Base-by-base conservation (phyloP, 1,140 invertebrate species). In the Drosophila serrata region DNA sequence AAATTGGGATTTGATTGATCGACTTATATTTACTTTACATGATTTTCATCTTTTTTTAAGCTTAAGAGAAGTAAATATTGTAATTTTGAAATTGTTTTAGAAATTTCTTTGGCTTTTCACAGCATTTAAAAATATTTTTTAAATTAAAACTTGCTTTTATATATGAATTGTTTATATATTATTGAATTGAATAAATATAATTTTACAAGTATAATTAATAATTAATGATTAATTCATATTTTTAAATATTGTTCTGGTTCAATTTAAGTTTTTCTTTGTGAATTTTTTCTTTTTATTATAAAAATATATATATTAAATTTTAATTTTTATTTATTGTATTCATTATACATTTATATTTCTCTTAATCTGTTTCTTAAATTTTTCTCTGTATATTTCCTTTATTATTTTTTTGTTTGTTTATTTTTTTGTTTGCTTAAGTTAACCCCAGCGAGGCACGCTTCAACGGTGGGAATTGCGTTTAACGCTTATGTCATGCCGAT, bases 401-500 rank as follows among this genome's bases (percentile, higher is more conserved):
- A n/a, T 40, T 11, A 4, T 1, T 49, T 64, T 27, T 29, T 42
- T 45, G 46, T 58, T 73, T 61, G 37, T 27, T 40, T 11, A 4
- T 1, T 49, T 64, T 27, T 29, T 42, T 45, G 46, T 58, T 73
- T 61, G 37, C 22, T 19, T 29, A 24, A 45, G 42, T 46, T 33
- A 53, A 58, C 43, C 51, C 58, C 64, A 69, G 33, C 17, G 33
- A 43, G 42, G 75, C 57, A 57, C 48, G 75, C 75, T 77, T 77
- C 56, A 77, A 77, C 61, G 58, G 61, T 67, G 45, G 48, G 45
- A 58, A 63, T 63, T 79, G 76, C 74, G 62, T 77, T 67, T 48
- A 77, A 55, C 53, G 75, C 76, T 79, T 79, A 79, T 79, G 76
- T 79, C 76, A 79, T 79, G 64, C 56, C 48, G 63, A 46, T 70